Conservation (phyloP, 1,140 invertebrate genomes). For the Ptiloglossa arizonensis region DNA sequence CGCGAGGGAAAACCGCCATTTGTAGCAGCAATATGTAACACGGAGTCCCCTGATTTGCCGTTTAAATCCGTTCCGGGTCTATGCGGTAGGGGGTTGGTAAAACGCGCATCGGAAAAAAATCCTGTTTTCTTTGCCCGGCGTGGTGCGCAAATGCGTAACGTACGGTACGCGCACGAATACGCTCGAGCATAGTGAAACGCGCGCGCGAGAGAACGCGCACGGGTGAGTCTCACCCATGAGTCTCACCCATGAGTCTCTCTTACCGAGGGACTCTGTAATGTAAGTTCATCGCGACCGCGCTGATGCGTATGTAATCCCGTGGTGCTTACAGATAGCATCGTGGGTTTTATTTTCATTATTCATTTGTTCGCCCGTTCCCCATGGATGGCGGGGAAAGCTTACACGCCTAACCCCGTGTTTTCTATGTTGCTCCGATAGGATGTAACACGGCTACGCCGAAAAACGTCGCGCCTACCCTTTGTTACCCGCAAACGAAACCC, state of each 20-base stretch:
- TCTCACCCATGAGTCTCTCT: neutral
- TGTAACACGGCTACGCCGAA: constrained; percentile 74
- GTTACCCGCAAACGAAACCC: too few species aligned
- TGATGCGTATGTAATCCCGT: constrained; percentile 80
- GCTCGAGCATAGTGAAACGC: too few species aligned
- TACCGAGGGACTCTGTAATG: constrained; percentile 60
- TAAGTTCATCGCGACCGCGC: constrained; percentile 77
- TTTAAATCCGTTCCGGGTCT: constrained; percentile 53
- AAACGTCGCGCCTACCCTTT: constrained; percentile 57
- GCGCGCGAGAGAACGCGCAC: neutral
- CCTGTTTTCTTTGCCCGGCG: constrained; percentile 47
- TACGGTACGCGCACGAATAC: constrained; percentile 17
- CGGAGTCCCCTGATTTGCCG: constrained; percentile 40
- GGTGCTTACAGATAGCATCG: constrained; percentile 80
- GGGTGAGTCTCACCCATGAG: too few species aligned
- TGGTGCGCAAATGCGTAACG: constrained; percentile 4
- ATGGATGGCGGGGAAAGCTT: constrained; percentile 73
- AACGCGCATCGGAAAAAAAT: constrained; percentile 40
- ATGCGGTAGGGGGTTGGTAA: constrained; percentile 27
- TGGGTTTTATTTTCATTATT: constrained; percentile 82
- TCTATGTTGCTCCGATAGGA: constrained; percentile 81
- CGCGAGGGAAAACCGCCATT: constrained; percentile 31
- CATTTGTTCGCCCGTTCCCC: constrained; percentile 79
- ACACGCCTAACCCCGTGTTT: constrained; percentile 81
- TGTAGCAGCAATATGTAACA: constrained; percentile 22